phyloP scores from a whole-genome alignment of 2,888 invertebrate genomes.

The Clistopyga incitator region DNA sequence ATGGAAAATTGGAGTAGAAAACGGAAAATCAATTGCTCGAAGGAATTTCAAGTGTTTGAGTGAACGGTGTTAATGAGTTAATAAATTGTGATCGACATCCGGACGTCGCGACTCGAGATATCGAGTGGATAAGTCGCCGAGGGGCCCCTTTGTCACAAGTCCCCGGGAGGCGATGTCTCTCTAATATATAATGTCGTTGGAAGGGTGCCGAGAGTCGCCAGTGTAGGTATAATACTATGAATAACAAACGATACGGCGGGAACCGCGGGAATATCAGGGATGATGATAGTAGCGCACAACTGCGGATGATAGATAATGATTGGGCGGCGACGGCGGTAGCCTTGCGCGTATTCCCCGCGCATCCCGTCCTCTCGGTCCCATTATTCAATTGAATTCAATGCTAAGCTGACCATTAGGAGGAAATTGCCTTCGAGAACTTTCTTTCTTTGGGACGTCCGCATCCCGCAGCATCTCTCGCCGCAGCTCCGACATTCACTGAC shows the following conservation, averaged over 20 bases:
- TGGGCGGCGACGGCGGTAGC: slow-evolving; percentile 78
- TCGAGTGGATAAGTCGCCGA: not conserved
- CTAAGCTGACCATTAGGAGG: slow-evolving; percentile 83
- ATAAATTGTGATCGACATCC: not conserved
- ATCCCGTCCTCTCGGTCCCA: slow-evolving; percentile 71
- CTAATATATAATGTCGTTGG: slow-evolving; percentile 24
- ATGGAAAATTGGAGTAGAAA: too few species aligned
- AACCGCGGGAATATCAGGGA: slow-evolving; percentile 78
- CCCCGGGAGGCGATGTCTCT: slow-evolving; percentile 6
- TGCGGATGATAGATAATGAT: slow-evolving; percentile 81
- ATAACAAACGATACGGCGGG: slow-evolving; percentile 74
- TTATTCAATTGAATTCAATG: slow-evolving; percentile 85
- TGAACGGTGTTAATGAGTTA: too few species aligned
- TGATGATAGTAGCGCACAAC: slow-evolving; percentile 74
- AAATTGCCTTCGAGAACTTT: slow-evolving; percentile 84
- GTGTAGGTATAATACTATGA: slow-evolving; percentile 35
- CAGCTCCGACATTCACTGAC: not conserved
- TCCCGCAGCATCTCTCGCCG: slow-evolving; percentile 70
- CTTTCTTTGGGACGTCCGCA: slow-evolving; percentile 80
- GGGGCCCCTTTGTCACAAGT: not conserved
- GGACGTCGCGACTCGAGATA: not conserved
- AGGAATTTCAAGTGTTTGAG: too few species aligned
- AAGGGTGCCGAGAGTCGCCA: slow-evolving; percentile 24
- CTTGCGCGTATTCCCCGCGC: slow-evolving; percentile 73
- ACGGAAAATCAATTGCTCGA: too few species aligned